These are phyloP conservation scores for Tubulanus polymorphus DNA, from an alignment of 2,888 invertebrate genomes.

Conservation along the genomic window DNA sequence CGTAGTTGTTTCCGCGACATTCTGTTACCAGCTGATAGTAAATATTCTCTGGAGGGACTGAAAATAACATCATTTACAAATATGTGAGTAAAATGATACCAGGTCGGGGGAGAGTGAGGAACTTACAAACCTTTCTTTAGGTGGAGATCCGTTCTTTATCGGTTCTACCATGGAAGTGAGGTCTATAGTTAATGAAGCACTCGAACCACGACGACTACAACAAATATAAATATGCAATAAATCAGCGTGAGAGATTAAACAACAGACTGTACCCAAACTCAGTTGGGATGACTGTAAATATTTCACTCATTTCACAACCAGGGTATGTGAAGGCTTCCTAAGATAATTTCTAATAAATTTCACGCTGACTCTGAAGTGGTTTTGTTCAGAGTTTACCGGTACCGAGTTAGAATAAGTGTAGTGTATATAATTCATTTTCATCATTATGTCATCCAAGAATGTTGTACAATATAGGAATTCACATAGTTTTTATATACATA, in stretches of 20 bases:
- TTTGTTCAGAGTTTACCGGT: no score
- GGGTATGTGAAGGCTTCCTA: no score
- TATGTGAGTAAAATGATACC: not conserved
- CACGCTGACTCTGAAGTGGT: not conserved
- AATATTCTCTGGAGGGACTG: constrained; percentile 59
- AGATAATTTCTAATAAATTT: not conserved
- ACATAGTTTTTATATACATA: no score
- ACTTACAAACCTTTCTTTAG: constrained; percentile 57
- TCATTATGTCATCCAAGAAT: no score
- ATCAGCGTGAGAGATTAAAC: not conserved
- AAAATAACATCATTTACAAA: constrained; percentile 15
- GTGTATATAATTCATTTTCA: no score
- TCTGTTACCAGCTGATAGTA: constrained; percentile 60
- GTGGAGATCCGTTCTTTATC: constrained; percentile 57
- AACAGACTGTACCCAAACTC: not conserved
- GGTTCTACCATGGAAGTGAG: constrained; percentile 63
- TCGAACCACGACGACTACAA: constrained; percentile 71
- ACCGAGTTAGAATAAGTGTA: no score
- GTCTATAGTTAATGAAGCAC: constrained; percentile 83
- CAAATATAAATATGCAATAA: not conserved
- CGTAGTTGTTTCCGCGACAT: constrained; percentile 58
- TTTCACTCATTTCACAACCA: not conserved
- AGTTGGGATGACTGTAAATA: not conserved
- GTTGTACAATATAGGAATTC: no score
- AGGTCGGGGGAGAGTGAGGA: not conserved